A percentile compares a stretch with the other conserved stretches of the same genome.
Evolutionary conservation across 1,140 invertebrate species (phyloP).

Genomic region (Trigoniulus corallinus): DNA sequence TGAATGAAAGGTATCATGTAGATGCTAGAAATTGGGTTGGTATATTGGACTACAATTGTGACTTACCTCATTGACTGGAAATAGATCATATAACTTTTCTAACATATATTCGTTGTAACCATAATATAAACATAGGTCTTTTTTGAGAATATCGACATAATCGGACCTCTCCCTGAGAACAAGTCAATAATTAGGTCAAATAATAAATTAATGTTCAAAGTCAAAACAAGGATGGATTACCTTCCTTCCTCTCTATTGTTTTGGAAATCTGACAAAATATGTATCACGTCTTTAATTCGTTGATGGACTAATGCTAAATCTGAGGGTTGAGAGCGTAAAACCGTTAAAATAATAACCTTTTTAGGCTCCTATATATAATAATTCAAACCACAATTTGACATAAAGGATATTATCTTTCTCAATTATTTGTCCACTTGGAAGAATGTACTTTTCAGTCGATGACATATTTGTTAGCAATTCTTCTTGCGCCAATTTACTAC

Average conservation of each 20-base stretch:
- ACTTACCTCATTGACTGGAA: slow-evolving; percentile 55
- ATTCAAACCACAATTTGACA: too few species aligned
- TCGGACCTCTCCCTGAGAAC: slow-evolving; percentile 49
- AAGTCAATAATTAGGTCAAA: slow-evolving; percentile 7
- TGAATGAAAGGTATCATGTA: slow-evolving; percentile 4
- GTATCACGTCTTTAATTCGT: slow-evolving; percentile 73
- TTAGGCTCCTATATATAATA: too few species aligned
- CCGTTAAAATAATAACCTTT: too few species aligned
- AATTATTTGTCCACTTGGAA: slow-evolving; percentile 53
- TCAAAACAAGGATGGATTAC: slow-evolving; percentile 19
- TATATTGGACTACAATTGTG: too few species aligned
- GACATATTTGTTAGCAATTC: slow-evolving; percentile 40
- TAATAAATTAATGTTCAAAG: neutral
- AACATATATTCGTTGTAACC: slow-evolving; percentile 95
- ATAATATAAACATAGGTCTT: slow-evolving; percentile 88
- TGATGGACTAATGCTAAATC: slow-evolving; percentile 72
- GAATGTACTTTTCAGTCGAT: slow-evolving; percentile 52
- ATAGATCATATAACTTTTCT: slow-evolving; percentile 83
- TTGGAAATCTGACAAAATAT: slow-evolving; percentile 78
- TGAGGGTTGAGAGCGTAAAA: slow-evolving; percentile 17
- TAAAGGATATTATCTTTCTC: slow-evolving; percentile 32
- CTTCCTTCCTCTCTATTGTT: slow-evolving; percentile 50
- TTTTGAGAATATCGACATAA: slow-evolving; percentile 58
- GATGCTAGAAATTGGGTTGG: too few species aligned
- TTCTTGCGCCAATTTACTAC: neutral